Evolutionary conservation across 2,797 vertebrate genomes (phyloP).

Genomic region (Alexandromys oeconomus): DNA sequence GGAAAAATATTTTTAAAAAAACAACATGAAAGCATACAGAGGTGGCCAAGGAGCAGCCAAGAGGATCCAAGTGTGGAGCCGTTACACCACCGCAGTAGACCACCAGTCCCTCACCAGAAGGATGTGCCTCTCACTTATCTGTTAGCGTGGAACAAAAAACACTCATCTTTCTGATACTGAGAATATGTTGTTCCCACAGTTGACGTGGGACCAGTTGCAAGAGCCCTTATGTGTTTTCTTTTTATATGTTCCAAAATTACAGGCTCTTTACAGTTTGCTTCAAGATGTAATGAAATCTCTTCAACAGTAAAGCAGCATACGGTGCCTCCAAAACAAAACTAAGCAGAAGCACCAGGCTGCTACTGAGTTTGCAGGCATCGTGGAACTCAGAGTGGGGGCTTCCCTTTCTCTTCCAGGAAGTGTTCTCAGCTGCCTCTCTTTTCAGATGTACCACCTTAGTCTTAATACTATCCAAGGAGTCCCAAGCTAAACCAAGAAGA

Average conservation of each 20-base stretch:
- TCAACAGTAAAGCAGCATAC: neutral
- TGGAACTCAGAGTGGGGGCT: rapidly evolving
- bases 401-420: neutral
- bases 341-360: rapidly evolving
- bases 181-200: neutral
- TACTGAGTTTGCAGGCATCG: rapidly evolving
- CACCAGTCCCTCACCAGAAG: rapidly evolving
- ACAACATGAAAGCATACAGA: neutral
- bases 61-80: neutral
- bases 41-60: neutral
- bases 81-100: neutral
- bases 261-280: neutral
- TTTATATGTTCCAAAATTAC: neutral
- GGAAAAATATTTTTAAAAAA: neutral
- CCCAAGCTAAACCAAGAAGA: neutral
- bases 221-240: neutral
- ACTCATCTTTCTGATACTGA: neutral
- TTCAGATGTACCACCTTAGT: neutral
- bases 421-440: rapidly evolving
- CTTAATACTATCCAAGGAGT: neutral
- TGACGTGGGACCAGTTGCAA: neutral
- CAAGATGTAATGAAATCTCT: neutral
- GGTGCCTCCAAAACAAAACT: neutral
- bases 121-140: too few species aligned
- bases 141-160: neutral